Conservation (phyloP, 2,888 invertebrate genomes). For the Arge pagana region DNA sequence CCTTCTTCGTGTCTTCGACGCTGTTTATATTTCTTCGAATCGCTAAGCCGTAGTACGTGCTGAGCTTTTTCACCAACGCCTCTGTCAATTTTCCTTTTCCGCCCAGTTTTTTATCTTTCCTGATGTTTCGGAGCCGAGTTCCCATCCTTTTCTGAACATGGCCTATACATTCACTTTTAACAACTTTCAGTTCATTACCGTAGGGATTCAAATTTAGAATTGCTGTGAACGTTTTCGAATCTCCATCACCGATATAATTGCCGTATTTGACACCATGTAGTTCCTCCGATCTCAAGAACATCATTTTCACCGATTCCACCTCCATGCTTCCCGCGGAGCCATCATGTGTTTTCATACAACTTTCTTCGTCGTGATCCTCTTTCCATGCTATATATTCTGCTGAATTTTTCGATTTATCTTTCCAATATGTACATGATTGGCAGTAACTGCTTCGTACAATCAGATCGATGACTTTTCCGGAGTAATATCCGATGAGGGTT, state of each 20-base stretch:
- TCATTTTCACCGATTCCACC: conserved; percentile 20
- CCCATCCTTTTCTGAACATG: conserved; percentile 23
- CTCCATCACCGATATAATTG: conserved; percentile 21
- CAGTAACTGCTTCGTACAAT: conserved; percentile 28
- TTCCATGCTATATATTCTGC: conserved; percentile 27
- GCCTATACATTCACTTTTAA: conserved; percentile 8
- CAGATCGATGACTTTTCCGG: conserved; percentile 31
- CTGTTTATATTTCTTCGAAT: conserved; percentile 35
- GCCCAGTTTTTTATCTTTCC: conserved; percentile 34
- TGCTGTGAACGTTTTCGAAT: conserved; percentile 22
- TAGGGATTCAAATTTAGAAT: conserved; percentile 16
- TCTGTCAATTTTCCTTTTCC: conserved; percentile 34
- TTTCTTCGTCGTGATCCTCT: conserved; percentile 24
- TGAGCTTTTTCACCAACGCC: conserved; percentile 35
- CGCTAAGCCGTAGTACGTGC: conserved; percentile 36
- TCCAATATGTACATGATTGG: conserved; percentile 25
- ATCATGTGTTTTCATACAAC: conserved; percentile 19
- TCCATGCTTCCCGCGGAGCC: conserved; percentile 11
- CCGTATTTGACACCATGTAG: conserved; percentile 23
- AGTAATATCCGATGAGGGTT: conserved; percentile 30
- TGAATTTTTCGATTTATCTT: conserved; percentile 21
- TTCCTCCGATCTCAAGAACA: conserved; percentile 21
- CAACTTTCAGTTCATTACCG: conserved; percentile 4
- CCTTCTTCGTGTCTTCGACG: conserved; percentile 35
- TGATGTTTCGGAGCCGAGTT: conserved; percentile 20